These are phyloP conservation scores for Microctonus brassicae DNA, from an alignment of 2,888 invertebrate genomes.

Conservation along the genomic window DNA sequence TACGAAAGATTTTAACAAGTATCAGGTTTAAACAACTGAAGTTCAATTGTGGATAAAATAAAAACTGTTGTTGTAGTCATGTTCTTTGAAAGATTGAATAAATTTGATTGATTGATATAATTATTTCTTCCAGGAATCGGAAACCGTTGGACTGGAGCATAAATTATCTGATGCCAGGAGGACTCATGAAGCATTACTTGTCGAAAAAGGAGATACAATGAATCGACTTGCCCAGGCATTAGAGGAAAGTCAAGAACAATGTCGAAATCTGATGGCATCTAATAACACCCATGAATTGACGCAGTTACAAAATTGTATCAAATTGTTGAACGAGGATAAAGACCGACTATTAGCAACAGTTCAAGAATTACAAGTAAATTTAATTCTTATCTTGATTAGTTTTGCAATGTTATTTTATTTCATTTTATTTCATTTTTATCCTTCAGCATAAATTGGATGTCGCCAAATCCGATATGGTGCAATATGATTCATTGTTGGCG, in stretches of 20 bases:
- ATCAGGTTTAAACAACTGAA: conserved; percentile 55
- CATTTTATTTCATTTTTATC: conserved; percentile 16
- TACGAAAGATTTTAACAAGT: conserved; percentile 50
- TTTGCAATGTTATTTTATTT: neutral
- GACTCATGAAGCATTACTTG: conserved; percentile 74
- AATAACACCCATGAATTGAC: conserved; percentile 71
- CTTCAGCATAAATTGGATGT: conserved; percentile 60
- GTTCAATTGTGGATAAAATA: neutral
- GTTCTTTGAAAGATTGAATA: neutral
- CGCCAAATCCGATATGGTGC: conserved; percentile 57
- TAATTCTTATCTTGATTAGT: neutral
- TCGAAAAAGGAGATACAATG: conserved; percentile 76
- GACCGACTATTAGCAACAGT: conserved; percentile 68
- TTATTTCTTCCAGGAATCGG: conserved; percentile 53
- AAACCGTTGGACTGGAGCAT: conserved; percentile 57
- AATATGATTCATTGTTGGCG: conserved; percentile 61
- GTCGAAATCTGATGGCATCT: conserved; percentile 68
- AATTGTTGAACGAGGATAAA: conserved; percentile 72
- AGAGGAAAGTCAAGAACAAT: conserved; percentile 74
- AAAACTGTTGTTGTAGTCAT: conserved; percentile 9
- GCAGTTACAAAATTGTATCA: conserved; percentile 71
- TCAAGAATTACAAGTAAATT: conserved; percentile 58
- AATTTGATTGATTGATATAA: neutral
- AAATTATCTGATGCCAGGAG: conserved; percentile 71
- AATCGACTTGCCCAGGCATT: conserved; percentile 75